Base-by-base conservation (phyloP, 92 coral and sea anemone genomes). In the Hydrozoanthus gracilis region DNA sequence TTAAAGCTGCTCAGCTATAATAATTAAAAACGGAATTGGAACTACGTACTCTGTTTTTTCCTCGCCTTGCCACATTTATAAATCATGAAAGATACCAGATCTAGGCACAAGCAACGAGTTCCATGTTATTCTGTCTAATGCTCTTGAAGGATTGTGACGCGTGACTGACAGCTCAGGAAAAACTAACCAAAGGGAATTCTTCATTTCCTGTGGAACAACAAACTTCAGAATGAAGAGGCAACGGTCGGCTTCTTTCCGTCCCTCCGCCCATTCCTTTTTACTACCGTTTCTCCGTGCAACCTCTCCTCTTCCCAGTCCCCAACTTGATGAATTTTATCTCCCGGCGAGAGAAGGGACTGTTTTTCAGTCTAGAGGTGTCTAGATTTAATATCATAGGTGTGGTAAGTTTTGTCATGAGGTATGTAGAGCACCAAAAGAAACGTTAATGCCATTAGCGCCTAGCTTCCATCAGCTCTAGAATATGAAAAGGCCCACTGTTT, bases 341-440 rank as follows among this genome's bases (percentile, higher is more conserved):
- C 67, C 67, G 58, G 58, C 58, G 11, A 52, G 58, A 52, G 11
- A 52, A 5, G 58, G 58, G 16, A 20, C 14, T 4, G 67, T n/a
- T n/a, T n/a, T n/a, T n/a, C n/a, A n/a, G n/a, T n/a, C n/a, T n/a
- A n/a, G n/a, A n/a, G n/a, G n/a, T 61, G 67, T 61, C 67, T 61
- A 61, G 67, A 61, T 61, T 61, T 13, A 3, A 61, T 61, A 61
- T 61, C 67, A 20, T 61, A 61, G 67, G 67, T 4, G 67, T 61
- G 67, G 67, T 61, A 61, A 61, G 67, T 61, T n/a, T n/a, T n/a
- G n/a, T n/a, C n/a, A n/a, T n/a, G n/a, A n/a, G n/a, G n/a, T n/a
- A n/a, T n/a, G n/a, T 61, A 61, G 67, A 61, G 67, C 67, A 61
- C 67, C 67, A 61, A 61, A 61, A 13, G 67, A 61, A 61, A 61